Percentiles rank a stretch among this genome's conserved stretches.
phyloP scores from a whole-genome alignment of 2,888 invertebrate genomes.

The Ephialtes manifestator region DNA sequence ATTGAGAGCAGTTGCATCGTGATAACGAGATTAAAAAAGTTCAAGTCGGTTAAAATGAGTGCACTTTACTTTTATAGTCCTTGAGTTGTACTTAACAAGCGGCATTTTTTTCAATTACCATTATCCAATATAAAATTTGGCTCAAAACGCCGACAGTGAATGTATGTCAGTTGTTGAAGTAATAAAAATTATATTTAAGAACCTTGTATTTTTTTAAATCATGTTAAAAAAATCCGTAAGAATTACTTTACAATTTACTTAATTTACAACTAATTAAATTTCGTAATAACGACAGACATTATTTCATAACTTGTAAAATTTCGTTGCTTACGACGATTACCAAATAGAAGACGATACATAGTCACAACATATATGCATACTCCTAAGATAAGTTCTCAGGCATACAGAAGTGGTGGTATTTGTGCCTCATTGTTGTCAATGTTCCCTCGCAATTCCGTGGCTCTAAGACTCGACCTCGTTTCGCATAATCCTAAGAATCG shows the following conservation, averaged over 20 bases:
- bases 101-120: neutral
- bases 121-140: neutral
- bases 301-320: neutral
- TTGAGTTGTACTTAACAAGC: neutral
- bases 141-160: neutral
- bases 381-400: neutral
- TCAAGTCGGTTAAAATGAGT: neutral
- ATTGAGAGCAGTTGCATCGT: neutral
- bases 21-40: neutral
- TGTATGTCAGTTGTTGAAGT: neutral
- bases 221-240: neutral
- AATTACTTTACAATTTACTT: too few relatives aligned
- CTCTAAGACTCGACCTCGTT: conserved; percentile 48
- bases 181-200: neutral
- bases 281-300: neutral
- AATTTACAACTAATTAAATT: neutral
- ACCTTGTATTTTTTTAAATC: neutral
- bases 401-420: neutral
- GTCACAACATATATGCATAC: neutral
- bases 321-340: neutral
- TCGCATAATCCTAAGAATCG: conserved; percentile 34
- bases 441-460: conserved; percentile 39
- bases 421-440: neutral
- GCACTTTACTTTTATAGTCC: neutral
- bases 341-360: neutral